phyloP scores from a whole-genome alignment of 2,113 vertebrate species.

The Corydoras sp. region DNA sequence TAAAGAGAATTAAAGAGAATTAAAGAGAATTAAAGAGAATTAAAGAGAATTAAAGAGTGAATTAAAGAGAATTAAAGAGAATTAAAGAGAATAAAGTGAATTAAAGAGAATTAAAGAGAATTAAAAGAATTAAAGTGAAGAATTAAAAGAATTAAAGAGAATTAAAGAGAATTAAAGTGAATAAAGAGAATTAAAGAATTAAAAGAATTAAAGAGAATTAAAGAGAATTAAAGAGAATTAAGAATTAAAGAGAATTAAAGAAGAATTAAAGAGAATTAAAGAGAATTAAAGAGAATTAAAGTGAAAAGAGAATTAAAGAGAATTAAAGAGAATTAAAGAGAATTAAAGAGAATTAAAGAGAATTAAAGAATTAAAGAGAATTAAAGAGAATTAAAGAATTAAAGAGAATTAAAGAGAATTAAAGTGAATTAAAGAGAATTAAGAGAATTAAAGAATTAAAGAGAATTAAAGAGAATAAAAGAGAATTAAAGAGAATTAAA shows the following conservation, averaged over 20 bases:
- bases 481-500: rapidly evolving
- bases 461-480: neutral
- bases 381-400: neutral
- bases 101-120: no score
- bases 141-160: no score
- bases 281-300: neutral
- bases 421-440: no score
- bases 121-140: neutral
- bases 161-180: neutral
- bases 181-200: neutral
- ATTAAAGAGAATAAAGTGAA: neutral
- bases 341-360: neutral
- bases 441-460: neutral
- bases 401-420: no score
- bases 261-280: no score
- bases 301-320: neutral
- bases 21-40: neutral
- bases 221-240: neutral
- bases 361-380: no score
- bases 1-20: neutral
- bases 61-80: neutral
- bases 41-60: no score
- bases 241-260: neutral
- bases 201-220: no score
- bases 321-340: neutral